Conservation (phyloP, 2,888 invertebrate species). For the Pterostichus madidus region DNA sequence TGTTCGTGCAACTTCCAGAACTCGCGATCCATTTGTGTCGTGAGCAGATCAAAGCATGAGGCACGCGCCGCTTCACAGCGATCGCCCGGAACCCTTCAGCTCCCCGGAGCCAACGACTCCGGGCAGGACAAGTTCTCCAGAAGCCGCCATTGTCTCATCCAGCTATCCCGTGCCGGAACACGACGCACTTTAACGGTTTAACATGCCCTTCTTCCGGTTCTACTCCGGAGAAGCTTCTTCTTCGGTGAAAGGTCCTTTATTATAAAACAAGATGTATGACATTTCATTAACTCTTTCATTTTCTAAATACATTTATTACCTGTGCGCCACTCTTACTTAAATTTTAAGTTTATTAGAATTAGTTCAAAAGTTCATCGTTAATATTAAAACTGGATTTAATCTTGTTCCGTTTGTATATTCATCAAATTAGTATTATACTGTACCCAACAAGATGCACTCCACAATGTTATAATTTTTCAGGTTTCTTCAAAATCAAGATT, state of each 20-base stretch:
- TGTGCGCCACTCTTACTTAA: too few relatives aligned
- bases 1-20: conserved; percentile 11
- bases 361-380: too few relatives aligned
- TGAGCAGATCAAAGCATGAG: conserved; percentile 64
- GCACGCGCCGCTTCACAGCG: conserved; percentile 43
- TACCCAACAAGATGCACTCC: too few relatives aligned
- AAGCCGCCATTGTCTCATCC: conserved; percentile 65
- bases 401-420: too few relatives aligned
- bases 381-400: too few relatives aligned
- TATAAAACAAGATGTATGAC: conserved; percentile 19
- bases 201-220: conserved; percentile 62
- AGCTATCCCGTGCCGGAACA: conserved; percentile 37
- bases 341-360: too few relatives aligned
- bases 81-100: conserved; percentile 53
- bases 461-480: too few relatives aligned
- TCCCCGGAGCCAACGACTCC: conserved; percentile 38
- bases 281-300: too few relatives aligned
- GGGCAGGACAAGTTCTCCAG: conserved; percentile 41
- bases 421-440: too few relatives aligned
- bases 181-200: conserved; percentile 65
- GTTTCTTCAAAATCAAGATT: too few relatives aligned
- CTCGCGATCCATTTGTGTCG: conserved; percentile 56
- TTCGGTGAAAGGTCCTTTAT: conserved; percentile 19
- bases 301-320: too few relatives aligned
- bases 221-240: conserved; percentile 20